A percentile compares a stretch with the other conserved stretches of the same genome.
Conservation (phyloP, 2,797 vertebrate species). For the Eurystomus glaucurus region DNA sequence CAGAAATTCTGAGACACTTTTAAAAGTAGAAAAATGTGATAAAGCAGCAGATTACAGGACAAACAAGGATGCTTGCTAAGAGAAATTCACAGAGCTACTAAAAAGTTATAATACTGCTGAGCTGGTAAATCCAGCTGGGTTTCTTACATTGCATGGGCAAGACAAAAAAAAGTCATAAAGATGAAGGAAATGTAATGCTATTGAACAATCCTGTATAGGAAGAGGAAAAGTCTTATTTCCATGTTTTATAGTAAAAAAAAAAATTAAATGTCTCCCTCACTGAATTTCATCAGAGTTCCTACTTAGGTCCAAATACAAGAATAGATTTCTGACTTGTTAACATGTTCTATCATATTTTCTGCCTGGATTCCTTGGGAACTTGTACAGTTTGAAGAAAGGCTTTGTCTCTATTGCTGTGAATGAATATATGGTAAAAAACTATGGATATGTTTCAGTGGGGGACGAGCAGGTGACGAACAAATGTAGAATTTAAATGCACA, state of each 20-base stretch:
- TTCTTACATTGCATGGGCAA: background rate
- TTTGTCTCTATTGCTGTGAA: background rate
- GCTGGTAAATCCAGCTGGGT: background rate
- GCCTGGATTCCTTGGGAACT: background rate
- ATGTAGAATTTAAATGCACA: background rate
- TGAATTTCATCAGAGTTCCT: background rate
- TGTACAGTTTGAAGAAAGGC: background rate
- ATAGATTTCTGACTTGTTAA: background rate
- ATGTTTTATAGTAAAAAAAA: background rate
- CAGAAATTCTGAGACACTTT: background rate
- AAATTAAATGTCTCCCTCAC: background rate
- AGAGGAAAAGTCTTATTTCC: background rate
- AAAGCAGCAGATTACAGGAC: background rate
- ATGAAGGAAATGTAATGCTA: background rate
- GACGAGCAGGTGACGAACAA: background rate
- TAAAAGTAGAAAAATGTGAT: background rate
- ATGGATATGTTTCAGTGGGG: accelerated
- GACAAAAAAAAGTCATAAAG: background rate
- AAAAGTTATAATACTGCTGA: background rate
- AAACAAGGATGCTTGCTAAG: background rate
- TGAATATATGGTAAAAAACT: background rate
- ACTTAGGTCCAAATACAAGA: background rate
- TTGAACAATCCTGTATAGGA: background rate
- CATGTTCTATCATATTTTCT: background rate
- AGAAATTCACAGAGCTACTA: background rate